Evolutionary conservation across 2,113 vertebrate genomes (phyloP).

Genomic region (Echinops telfairi): DNA sequence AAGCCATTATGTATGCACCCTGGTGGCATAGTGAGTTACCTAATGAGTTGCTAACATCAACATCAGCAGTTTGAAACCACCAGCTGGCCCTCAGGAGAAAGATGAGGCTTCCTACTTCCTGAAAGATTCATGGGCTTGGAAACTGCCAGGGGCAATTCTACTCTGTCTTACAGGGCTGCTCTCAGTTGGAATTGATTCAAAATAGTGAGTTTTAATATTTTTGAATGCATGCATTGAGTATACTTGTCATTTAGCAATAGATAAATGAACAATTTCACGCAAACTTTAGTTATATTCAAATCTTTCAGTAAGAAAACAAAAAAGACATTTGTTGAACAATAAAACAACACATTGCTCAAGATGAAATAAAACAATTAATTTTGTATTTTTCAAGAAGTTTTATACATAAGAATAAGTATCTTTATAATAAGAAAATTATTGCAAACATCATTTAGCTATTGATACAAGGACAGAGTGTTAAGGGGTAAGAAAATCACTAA

Average conservation of each 20-base stretch:
- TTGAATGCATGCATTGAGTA: background rate
- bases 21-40: no score
- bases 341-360: background rate
- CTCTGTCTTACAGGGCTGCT: no score
- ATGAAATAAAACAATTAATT: constrained; percentile 54
- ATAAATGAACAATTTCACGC: background rate
- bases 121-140: no score
- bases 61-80: no score
- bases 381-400: constrained; percentile 23
- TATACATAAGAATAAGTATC: background rate
- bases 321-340: background rate
- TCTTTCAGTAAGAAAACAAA: constrained; percentile 13
- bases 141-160: no score
- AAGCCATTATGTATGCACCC: background rate
- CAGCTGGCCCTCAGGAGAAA: no score
- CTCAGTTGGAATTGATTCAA: no score
- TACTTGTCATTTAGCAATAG: background rate
- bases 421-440: constrained; percentile 67
- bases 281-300: background rate
- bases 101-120: no score
- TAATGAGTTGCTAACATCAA: no score
- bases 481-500: constrained; percentile 46
- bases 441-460: constrained; percentile 52
- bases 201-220: no score
- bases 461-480: constrained; percentile 13